Percentiles rank a stretch among this genome's conserved stretches.
Conservation (phyloP, 2,113 vertebrate species). For the Saguinus midas region DNA sequence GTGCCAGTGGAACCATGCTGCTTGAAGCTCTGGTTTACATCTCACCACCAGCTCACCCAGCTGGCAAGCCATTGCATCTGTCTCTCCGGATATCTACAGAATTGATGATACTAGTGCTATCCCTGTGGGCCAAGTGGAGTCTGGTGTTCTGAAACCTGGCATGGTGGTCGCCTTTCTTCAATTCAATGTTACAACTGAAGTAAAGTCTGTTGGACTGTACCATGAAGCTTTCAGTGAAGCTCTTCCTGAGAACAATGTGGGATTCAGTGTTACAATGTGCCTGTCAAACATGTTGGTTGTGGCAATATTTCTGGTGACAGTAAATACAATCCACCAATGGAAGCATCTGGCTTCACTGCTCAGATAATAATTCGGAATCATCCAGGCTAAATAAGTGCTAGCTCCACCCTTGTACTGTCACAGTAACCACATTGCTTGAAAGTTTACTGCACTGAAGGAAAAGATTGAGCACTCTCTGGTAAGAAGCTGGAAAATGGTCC, state of each 20-base stretch:
- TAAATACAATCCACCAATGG: neutral
- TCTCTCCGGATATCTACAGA: neutral
- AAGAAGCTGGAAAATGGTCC: neutral
- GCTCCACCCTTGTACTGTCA: neutral
- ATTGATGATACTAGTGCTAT: neutral
- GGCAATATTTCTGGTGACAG: neutral
- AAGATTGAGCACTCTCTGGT: neutral
- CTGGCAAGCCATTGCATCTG: neutral
- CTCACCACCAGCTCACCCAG: neutral
- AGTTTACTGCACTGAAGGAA: neutral
- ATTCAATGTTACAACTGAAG: neutral
- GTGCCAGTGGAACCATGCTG: neutral
- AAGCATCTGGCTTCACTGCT: neutral
- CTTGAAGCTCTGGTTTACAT: neutral
- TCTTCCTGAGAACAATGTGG: neutral
- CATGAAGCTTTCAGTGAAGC: neutral
- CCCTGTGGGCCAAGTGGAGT: too few relatives aligned
- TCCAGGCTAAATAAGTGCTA: neutral
- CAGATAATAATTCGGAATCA: neutral
- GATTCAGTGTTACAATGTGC: neutral
- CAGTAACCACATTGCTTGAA: slow-evolving; percentile 88
- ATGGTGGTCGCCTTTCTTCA: neutral
- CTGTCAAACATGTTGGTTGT: neutral
- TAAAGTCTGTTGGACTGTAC: neutral
- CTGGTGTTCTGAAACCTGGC: neutral